Conservation (phyloP, 2,888 invertebrate species). For the Heliconius sara region DNA sequence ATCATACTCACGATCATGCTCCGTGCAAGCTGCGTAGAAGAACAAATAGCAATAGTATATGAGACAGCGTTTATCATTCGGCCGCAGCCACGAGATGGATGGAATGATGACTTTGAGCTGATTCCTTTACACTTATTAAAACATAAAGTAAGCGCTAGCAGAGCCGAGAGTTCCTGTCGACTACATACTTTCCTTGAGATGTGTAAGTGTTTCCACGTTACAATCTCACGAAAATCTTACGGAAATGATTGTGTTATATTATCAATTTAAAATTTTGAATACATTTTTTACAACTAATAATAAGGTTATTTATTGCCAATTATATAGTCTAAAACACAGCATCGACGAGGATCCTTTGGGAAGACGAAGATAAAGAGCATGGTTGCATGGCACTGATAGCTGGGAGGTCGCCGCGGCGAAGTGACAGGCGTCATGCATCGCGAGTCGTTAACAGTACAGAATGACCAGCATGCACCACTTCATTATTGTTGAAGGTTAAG, state of each 20-base stretch:
- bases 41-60: constrained; percentile 87
- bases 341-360: constrained; percentile 47
- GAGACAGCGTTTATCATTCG: constrained; percentile 74
- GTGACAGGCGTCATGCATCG: constrained; percentile 68
- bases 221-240: constrained; percentile 26
- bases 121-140: constrained; percentile 29
- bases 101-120: constrained; percentile 54
- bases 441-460: constrained; percentile 57
- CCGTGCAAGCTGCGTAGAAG: constrained; percentile 92
- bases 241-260: background rate
- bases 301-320: constrained; percentile 46
- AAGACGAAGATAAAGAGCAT: constrained; percentile 39
- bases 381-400: constrained; percentile 48
- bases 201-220: constrained; percentile 22
- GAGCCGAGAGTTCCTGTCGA: constrained; percentile 35
- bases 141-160: constrained; percentile 44
- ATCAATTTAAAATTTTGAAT: constrained; percentile 40
- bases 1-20: constrained; percentile 94
- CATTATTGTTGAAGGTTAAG: constrained; percentile 61
- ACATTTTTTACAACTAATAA: background rate
- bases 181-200: constrained; percentile 21
- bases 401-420: constrained; percentile 54
- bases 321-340: constrained; percentile 46
- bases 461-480: constrained; percentile 70
- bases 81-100: constrained; percentile 64